phyloP scores from a whole-genome alignment of 2,888 invertebrate genomes.

The Hydroisotoma schaefferi region DNA sequence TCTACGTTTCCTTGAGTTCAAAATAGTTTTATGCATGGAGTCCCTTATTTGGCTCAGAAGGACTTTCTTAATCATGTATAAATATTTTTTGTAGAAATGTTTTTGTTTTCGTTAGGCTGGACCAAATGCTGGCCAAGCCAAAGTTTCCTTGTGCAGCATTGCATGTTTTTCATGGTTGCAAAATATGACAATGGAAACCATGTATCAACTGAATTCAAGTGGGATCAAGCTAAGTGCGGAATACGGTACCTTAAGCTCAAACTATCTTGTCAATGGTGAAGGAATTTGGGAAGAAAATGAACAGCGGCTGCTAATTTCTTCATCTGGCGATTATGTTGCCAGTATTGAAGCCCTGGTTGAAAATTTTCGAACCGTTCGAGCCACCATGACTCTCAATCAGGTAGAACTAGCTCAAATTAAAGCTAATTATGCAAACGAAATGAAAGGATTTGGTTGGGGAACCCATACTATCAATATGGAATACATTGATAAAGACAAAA shows the following conservation, averaged over 20 bases:
- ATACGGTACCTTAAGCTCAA: slow-evolving; percentile 11
- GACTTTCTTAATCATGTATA: no score
- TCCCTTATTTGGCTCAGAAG: no score
- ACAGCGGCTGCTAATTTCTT: slow-evolving; percentile 13
- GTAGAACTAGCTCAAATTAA: slow-evolving; percentile 22
- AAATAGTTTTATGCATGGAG: no score
- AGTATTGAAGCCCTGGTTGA: slow-evolving; percentile 14
- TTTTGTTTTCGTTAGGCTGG: no score
- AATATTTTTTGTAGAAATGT: no score
- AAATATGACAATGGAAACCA: background rate
- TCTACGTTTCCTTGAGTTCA: no score
- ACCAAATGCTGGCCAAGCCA: no score
- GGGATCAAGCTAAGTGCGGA: slow-evolving; percentile 3
- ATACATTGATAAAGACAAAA: slow-evolving; percentile 9
- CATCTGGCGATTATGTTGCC: slow-evolving; percentile 15
- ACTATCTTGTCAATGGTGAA: background rate
- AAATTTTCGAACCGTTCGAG: slow-evolving; percentile 16
- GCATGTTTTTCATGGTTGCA: no score
- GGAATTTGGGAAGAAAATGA: slow-evolving; percentile 22
- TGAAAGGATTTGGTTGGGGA: slow-evolving; percentile 30
- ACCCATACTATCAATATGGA: slow-evolving; percentile 35
- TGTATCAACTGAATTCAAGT: background rate
- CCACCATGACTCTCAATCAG: slow-evolving; percentile 8
- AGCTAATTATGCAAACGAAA: slow-evolving; percentile 26
- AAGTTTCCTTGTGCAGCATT: no score